phyloP scores from a whole-genome alignment of 1,140 invertebrate genomes.

The Ectropis grisescens region DNA sequence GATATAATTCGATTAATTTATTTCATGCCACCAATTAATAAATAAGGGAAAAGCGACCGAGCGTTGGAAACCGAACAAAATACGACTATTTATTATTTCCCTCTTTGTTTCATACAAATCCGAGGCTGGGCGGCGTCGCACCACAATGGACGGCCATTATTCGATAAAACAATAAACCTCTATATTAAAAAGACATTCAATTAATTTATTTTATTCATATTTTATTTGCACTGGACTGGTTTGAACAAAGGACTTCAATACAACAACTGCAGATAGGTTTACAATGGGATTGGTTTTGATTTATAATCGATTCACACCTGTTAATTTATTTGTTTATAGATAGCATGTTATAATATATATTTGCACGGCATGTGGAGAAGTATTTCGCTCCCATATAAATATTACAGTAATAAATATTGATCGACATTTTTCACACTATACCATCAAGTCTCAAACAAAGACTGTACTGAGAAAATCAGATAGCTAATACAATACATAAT shows the following conservation, averaged over 20 bases:
- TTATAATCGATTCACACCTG: too few species aligned
- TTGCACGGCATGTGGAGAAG: too few species aligned
- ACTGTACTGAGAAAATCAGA: too few species aligned
- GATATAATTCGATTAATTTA: conserved; percentile 64
- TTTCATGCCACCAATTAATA: conserved; percentile 55
- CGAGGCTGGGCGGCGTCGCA: conserved; percentile 39
- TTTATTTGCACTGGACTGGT: conserved; percentile 47
- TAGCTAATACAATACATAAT: too few species aligned
- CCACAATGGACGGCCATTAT: conserved; percentile 53
- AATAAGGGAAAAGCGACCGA: conserved; percentile 57
- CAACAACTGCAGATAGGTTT: conserved; percentile 13
- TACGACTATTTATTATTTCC: conserved; percentile 66
- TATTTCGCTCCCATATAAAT: too few species aligned
- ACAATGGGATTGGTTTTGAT: too few species aligned
- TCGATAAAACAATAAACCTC: conserved; percentile 60
- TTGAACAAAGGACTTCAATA: conserved; percentile 47
- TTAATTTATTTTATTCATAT: conserved; percentile 65
- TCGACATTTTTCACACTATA: too few species aligned
- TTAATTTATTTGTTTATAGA: too few species aligned
- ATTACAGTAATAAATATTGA: too few species aligned
- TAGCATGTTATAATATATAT: too few species aligned
- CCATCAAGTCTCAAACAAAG: too few species aligned
- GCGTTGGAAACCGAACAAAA: conserved; percentile 59
- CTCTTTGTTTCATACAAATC: conserved; percentile 41
- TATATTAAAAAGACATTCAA: conserved; percentile 69